Evolutionary conservation across 2,888 invertebrate genomes (phyloP), one percentile per base, ranked within the genome.

Genomic region (Allophyes oxyacanthae): DNA sequence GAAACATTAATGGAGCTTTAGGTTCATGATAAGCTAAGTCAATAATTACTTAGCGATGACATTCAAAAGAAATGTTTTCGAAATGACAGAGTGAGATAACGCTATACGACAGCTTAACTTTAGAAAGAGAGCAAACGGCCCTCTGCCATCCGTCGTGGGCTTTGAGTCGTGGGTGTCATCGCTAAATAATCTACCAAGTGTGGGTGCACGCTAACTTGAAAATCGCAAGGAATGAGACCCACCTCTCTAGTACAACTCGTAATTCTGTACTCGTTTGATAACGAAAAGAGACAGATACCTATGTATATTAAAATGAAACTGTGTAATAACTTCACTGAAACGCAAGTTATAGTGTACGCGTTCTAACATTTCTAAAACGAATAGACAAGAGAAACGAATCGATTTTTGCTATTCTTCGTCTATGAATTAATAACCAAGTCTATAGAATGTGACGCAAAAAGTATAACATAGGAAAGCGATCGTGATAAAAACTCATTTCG

Each of bases 401-500:
- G 14, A 36, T 38, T 32, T 44, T 44, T 2, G 1, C 13, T 2
- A 30, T 30, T 30, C 5, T 30, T 30, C 26, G 34, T 42, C 10
- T n/a, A 40, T 65, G 25, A 33, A 28, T 43, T n/a, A 20, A 8
- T 43, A 7, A n/a, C 7, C 34, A 3, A 33, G 20, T 20, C 42
- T 32, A 43, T 1, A 46, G 10, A 48, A 48, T 46, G 10, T 34
- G 14, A 32, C 38, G 7, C n/a, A 14, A 48, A 33, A 15, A 15
- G 14, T 33, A 30, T 13, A 26, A 33, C 10, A 55, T 62, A 30
- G 37, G 28, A 48, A 63, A 63, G 20, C 26, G 45, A 52, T 25
- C 40, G 15, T 48, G 30, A 46, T 43, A 53, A 65, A 59, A 46
- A 59, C 40, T 46, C 55, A 55, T 72, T 69, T 59, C 25, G 15